Base-by-base conservation (phyloP, 1,140 invertebrate species). In the Drosophila ironensis region DNA sequence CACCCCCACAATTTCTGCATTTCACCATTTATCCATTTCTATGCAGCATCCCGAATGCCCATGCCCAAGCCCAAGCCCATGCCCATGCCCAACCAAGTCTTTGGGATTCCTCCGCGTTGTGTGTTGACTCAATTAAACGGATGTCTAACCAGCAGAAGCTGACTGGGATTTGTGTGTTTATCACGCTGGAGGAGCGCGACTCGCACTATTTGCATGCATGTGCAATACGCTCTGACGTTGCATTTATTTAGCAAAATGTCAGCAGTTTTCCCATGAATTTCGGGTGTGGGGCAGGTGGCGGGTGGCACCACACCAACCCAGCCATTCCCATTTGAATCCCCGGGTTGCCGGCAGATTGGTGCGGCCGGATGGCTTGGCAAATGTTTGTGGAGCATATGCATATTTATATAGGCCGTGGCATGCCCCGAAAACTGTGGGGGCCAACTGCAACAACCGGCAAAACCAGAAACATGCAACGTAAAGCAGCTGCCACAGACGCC, bases 71-170 rank as follows among this genome's bases (percentile, higher is more conserved):
- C n/a, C n/a, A n/a, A n/a, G n/a, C n/a, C n/a, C n/a, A n/a, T n/a
- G n/a, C n/a, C n/a, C n/a, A n/a, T n/a, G n/a, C n/a, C n/a, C n/a
- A n/a, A n/a, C n/a, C n/a, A n/a, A n/a, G n/a, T n/a, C n/a, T 37
- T 57, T 51, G n/a, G 30, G 19, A 11, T 14, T 3, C 2, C 25
- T 47, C 28, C 25, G 30, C 11, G 11, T 33, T 48, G 37, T 77
- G 37, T 77, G 77, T 84, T 84, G 77, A 82, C 78, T 82, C 78
- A 82, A 82, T 82, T 82, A 82, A 82, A 82, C 61, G 78, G 40
- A 45, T 70, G 72, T 73, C 78, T 82, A 78, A 82, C 76, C 41
- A 56, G 63, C 63, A 20, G 28, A 30, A 27, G 37, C 52, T 47
- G 51, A 44, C 52, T 69, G 41, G 54, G 72, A 73, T 77, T 69